Evolutionary conservation across 2,113 vertebrate species (phyloP), one percentile per base, ranked within the genome.

Genomic region (Indri indri): DNA sequence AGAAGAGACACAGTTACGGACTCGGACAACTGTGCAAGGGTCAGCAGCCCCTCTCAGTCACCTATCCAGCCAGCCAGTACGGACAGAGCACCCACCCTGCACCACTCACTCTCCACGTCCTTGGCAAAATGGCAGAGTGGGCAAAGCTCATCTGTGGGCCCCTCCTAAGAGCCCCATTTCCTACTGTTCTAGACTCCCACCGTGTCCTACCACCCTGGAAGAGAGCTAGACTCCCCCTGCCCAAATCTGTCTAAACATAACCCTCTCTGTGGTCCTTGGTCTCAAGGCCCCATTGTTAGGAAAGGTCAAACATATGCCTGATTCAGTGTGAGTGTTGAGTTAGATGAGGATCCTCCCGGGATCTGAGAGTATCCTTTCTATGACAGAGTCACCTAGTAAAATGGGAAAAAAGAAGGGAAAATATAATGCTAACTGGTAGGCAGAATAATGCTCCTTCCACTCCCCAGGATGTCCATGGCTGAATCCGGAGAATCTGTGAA

Each of bases 1-100:
- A 94, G 70, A 96, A 95, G 42, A 93, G 63, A 86, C 79, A 97
- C 84, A 94, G 54, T 32, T 89, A 94, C 8, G 71, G 42, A 73
- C 27, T 92, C 68, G 14, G 8, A 14, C 42, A 80, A 30, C 10
- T 32, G 16, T 27, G 34, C 27, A 32, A 76, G 57, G 52, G 10
- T 68, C 47, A 59, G 14, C 25, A 11, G 47, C 17, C 32, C 57
- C 30, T 91, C 16, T 80, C 12, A 4, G 65, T 30, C 63, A 16
- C 37, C 71, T 71, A 7, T 23, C 14, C 42, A 57, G 10, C 57
- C 68, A 70, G 50, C 25, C 82, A 77, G 27, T 32, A 66, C 0
- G 11, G 37, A 77, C 3, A 54, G 66, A 73, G 23, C 30, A 23
- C 79, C 50, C 22, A 61, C 37, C 45, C 27, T n/a, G 2, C 27